Conservation (phyloP, 2,113 vertebrate species). For the Marmota monax region DNA sequence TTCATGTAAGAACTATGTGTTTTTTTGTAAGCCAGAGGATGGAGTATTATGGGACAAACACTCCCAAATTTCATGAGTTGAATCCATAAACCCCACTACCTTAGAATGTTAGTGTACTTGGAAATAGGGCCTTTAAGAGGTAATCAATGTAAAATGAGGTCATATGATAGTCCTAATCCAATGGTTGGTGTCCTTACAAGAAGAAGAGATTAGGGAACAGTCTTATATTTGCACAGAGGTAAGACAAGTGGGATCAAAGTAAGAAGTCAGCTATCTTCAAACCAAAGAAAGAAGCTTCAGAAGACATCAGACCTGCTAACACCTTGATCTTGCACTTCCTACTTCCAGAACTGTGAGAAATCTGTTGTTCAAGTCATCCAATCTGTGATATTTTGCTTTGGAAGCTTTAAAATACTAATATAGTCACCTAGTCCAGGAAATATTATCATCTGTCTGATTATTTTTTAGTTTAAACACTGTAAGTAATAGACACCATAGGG, state of each 20-base stretch:
- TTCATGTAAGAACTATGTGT: background rate
- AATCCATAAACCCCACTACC: background rate
- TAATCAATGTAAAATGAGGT: background rate
- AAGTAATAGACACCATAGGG: background rate
- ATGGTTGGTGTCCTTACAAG: background rate
- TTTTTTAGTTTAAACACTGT: constrained; percentile 27
- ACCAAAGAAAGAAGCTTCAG: no score
- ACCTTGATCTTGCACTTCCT: no score
- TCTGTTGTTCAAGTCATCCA: background rate
- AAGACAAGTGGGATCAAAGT: no score
- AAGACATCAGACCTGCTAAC: no score
- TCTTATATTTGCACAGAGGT: no score
- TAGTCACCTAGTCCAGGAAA: background rate
- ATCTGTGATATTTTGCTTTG: background rate
- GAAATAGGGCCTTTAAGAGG: background rate
- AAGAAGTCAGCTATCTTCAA: no score
- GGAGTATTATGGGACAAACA: background rate
- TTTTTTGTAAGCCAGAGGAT: background rate
- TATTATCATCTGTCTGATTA: background rate
- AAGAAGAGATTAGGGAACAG: no score
- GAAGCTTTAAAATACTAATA: background rate
- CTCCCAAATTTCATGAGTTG: background rate
- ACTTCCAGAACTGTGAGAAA: no score
- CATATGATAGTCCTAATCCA: background rate
- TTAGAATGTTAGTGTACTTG: background rate